These are phyloP conservation scores for Neogobius melanostomus DNA, from an alignment of 2,113 vertebrate genomes.

Conservation along the genomic window DNA sequence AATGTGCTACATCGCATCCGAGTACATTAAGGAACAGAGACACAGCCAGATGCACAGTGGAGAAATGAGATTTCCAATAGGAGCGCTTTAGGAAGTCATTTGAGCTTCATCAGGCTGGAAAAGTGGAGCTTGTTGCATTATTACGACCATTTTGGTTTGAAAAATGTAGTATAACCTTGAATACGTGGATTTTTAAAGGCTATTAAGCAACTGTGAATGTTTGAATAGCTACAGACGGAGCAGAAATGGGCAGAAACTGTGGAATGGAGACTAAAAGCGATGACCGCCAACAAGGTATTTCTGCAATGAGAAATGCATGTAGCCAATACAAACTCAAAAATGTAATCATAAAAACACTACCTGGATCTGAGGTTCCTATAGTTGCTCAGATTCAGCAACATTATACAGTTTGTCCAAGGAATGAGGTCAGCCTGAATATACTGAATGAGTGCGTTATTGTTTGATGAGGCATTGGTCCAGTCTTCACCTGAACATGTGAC, in stretches of 20 bases:
- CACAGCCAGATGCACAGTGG: neutral
- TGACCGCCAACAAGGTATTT: neutral
- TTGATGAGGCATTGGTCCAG: too few species aligned
- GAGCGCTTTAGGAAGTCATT: conserved; percentile 1
- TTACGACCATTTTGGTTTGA: neutral
- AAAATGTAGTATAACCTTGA: neutral
- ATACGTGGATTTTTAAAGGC: neutral
- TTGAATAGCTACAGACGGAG: neutral
- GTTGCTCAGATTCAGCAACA: too few species aligned
- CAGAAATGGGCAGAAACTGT: neutral
- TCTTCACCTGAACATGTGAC: too few species aligned
- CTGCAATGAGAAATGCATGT: neutral
- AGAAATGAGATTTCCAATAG: neutral
- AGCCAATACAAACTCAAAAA: neutral
- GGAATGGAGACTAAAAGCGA: neutral
- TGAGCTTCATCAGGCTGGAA: conserved; percentile 9
- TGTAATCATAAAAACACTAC: too few species aligned
- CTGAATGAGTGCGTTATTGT: too few species aligned
- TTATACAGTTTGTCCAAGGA: too few species aligned
- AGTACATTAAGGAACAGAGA: conserved; percentile 8
- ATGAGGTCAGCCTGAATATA: too few species aligned
- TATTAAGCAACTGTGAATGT: neutral
- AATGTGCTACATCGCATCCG: neutral
- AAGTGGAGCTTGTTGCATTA: neutral
- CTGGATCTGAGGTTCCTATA: too few species aligned